Evolutionary conservation across 2,888 invertebrate genomes (phyloP).

Genomic region (Acleris literana): DNA sequence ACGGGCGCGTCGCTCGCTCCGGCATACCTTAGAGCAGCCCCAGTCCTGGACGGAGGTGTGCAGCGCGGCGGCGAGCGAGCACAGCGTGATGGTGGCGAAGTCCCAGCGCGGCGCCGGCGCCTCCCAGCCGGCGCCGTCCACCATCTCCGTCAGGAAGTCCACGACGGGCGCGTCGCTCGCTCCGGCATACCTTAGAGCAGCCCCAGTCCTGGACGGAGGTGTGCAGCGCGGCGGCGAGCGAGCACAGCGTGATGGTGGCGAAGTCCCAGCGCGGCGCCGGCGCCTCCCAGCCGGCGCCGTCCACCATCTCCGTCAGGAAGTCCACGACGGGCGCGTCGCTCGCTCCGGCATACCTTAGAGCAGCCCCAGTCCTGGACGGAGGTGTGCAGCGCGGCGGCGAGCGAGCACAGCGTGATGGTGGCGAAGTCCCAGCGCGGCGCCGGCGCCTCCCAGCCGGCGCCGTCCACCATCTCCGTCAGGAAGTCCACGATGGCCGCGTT

Average conservation of each 20-base stretch:
- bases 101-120: conserved; percentile 87
- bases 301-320: too few relatives aligned
- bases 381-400: conserved; percentile 83
- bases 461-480: conserved; percentile 45
- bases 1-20: conserved; percentile 53
- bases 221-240: conserved; percentile 85
- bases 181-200: conserved; percentile 81
- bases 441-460: conserved; percentile 60
- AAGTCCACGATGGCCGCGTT: conserved; percentile 51
- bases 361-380: conserved; percentile 62
- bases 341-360: conserved; percentile 81
- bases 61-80: conserved; percentile 86
- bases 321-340: conserved; percentile 21
- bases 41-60: conserved; percentile 62
- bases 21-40: conserved; percentile 80
- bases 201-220: conserved; percentile 62
- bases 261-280: conserved; percentile 88
- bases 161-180: conserved; percentile 51
- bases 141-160: conserved; percentile 46
- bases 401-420: conserved; percentile 87
- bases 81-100: conserved; percentile 87
- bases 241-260: conserved; percentile 86
- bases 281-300: conserved; percentile 57
- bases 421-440: conserved; percentile 89
- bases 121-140: conserved; percentile 53